Base-by-base conservation (phyloP, 2,888 invertebrate species). In the Villa cingulata region DNA sequence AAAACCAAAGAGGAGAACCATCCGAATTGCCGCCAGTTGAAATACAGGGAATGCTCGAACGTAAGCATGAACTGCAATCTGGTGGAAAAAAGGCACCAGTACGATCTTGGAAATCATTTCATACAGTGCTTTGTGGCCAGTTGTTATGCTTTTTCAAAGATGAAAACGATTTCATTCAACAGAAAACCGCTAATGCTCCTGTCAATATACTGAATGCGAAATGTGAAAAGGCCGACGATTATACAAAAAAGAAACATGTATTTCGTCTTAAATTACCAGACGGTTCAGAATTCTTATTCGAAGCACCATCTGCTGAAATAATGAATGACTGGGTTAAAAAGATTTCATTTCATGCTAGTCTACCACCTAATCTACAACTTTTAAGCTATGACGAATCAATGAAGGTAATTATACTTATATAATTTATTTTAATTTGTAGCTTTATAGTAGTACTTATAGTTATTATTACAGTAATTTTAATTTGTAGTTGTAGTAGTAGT, bases 61-160 rank as follows among this genome's bases (percentile, higher is more conserved):
- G 97, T 45, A 98, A 98, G 67, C 96, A 97, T 63, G 90, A 95
- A 57, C 74, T 91, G 0, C 89, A 90, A 49, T 83, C 86, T 51
- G 95, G 95, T 12, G 94, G 92, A 16, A 94, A 92, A 70, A 83
- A 89, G 56, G 94, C 97, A 0, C 86, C 95, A 0, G 88, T 95
- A 6, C 77, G 97, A 6, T 89, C 92, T 0, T 98, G 98, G 98
- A 92, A 95, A 61, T 80, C 78, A 47, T 90, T 87, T 72, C 90
- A 95, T 70, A 86, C 91, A 0, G 96, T 96, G 47, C 75, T 98
- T 20, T 97, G 95, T 64, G 97, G 97, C 0, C 97, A 98, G 65
- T 72, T 96, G 58, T 72, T 98, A 45, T 96, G 95, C 72, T 97
- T 98, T 83, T 98, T 97, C 76, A 86, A 94, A 63, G 94, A 95